Evolutionary conservation across 2,113 vertebrate species (phyloP), one percentile per base, ranked within the genome.

Genomic region (Numenius arquata): DNA sequence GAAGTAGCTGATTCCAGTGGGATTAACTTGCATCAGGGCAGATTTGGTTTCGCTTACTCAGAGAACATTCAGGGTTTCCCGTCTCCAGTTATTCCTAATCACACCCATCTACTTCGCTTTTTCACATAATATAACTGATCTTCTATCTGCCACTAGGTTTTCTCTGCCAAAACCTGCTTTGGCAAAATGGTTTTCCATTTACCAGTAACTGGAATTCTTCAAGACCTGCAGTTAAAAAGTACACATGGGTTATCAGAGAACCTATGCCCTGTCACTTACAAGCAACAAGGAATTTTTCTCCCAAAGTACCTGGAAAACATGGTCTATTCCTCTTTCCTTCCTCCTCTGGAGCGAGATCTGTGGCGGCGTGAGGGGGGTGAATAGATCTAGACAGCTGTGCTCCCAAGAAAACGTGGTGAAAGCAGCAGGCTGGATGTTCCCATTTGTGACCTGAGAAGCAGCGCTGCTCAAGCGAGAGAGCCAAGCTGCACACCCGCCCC

Each of bases 31-130:
- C 1, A 78, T 55, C 68, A 89, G 30, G 6, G 1, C 19, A 63
- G 83, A 92, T 87, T 62, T 87, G 21, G n/a, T 93, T 97, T 91
- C 71, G 9, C 56, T 89, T 56, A 74, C 47, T 89, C 40, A 75
- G 36, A 84, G 67, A 63, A 73, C 62, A 66, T 47, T 45, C 50
- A 45, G 15, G 25, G 50, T 66, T 92, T 75, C n/a, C 48, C 2
- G 0, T 41, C 66, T 79, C 70, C 87, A 58, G 36, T 89, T 40
- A 87, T 65, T 75, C 56, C 48, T 85, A 53, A 71, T 75, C 20
- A 75, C 15, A 7, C 6, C 17, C 38, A 45, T 15, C 27, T 55
- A 63, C 30, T 67, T 61, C 34, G 47, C 36, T 76, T 75, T 67
- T 59, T 36, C 81, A 82, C 34, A 38, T 12, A 74, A 83, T 3